Evolutionary conservation across 2,888 invertebrate species (phyloP), one percentile per base, ranked within the genome.

Genomic region (Ennomos fuscantarius): DNA sequence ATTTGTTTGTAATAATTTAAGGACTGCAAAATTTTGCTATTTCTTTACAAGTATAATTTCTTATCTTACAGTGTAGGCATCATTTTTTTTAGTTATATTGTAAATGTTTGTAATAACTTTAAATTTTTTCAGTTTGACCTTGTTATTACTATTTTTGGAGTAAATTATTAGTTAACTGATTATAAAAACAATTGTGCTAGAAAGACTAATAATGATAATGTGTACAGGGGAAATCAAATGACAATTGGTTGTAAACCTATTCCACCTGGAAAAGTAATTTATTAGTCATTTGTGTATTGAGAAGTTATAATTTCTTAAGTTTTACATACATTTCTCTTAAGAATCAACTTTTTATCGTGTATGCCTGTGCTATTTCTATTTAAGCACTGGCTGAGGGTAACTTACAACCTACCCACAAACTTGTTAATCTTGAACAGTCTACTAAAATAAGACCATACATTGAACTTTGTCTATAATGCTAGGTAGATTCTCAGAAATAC

Each of bases 11-110:
- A 80, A 74, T 68, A 79, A 69, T 82, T 75, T 85, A 86, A 87
- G 88, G 83, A 89, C 81, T 87, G 84, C 83, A 86, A 78, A 74
- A 75, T 62, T 87, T 88, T 88, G 82, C 86, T 88, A 86, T 84
- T 81, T 81, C 71, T 87, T 84, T 86, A 86, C 85, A 85, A 56
- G 45, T 76, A 76, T 74, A 73, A 71, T 78, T 79, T 78, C 73
- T 70, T 77, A 76, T 69, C 67, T 63, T 74, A 74, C 73, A 73
- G 65, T 68, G 69, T 79, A 82, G 79, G 78, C 72, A 76, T 79
- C 75, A 70, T 65, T 73, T 69, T 78, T 76, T 73, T 74, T 58
- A 65, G 71, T 76, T 72, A 40, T 73, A 69, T 78, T 75, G 65
- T 72, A 64, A 69, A 71, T 60, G 48, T 74, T 76, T 76, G 70